Evolutionary conservation across 1,140 invertebrate species (phyloP).

Genomic region (Pseudomyrmex pallidus): DNA sequence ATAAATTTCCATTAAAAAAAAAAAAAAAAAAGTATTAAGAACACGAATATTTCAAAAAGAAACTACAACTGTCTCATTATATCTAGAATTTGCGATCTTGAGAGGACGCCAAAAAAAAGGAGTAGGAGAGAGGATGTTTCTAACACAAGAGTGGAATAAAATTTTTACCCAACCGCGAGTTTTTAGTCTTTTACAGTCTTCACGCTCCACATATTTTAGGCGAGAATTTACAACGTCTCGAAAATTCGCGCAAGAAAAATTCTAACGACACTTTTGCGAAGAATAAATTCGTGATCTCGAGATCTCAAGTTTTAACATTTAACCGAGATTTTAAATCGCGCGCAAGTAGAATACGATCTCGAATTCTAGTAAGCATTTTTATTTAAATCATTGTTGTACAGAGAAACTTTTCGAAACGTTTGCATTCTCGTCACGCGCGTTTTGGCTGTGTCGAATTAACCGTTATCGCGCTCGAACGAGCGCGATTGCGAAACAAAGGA

Average conservation of each 20-base stretch:
- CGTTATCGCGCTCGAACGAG: conserved; percentile 51
- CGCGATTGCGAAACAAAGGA: conserved; percentile 48
- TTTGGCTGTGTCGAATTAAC: conserved; percentile 2
- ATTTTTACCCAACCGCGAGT: conserved; percentile 7
- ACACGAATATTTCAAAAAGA: neutral
- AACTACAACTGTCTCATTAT: neutral
- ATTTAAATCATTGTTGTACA: neutral
- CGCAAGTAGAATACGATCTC: neutral
- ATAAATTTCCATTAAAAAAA: neutral
- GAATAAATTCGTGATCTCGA: neutral
- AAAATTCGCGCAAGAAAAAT: neutral
- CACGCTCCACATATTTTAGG: neutral
- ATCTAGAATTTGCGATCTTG: neutral
- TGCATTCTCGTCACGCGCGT: neutral
- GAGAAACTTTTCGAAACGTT: neutral
- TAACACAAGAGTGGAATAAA: neutral
- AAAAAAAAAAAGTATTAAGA: neutral
- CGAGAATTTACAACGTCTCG: conserved; percentile 34
- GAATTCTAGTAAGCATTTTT: neutral
- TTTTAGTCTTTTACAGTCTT: neutral
- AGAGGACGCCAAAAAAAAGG: conserved; percentile 21
- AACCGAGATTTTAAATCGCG: conserved; percentile 32
- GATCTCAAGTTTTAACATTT: conserved; percentile 2
- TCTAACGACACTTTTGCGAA: conserved; percentile 17
- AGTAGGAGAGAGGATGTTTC: too few species aligned